These are phyloP conservation scores for Elmis aenea DNA, from an alignment of 2,888 invertebrate genomes.

Conservation along the genomic window DNA sequence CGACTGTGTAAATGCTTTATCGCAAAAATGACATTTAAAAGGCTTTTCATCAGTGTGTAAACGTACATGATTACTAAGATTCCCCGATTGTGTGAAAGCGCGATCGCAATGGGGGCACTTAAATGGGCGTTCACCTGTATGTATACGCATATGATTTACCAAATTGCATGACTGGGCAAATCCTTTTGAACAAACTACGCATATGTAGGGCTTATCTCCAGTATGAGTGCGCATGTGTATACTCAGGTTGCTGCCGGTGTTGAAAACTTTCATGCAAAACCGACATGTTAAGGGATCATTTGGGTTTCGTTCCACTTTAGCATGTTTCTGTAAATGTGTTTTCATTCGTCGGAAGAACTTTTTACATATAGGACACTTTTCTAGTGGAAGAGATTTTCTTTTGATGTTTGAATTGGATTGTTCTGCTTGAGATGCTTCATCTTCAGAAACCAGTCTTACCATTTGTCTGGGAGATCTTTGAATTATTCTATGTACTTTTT, in stretches of 20 bases:
- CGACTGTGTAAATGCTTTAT: constrained; percentile 44
- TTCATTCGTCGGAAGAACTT: constrained; percentile 45
- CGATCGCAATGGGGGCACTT: constrained; percentile 45
- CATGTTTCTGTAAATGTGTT: constrained; percentile 47
- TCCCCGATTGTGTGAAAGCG: constrained; percentile 46
- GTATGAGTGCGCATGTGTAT: constrained; percentile 45
- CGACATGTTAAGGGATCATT: constrained; percentile 34
- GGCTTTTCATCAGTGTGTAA: constrained; percentile 45
- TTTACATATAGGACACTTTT: constrained; percentile 45
- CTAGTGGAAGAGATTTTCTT: constrained; percentile 41
- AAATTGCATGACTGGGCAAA: constrained; percentile 45
- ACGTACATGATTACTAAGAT: constrained; percentile 43
- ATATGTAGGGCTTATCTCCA: constrained; percentile 40
- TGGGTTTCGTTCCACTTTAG: constrained; percentile 30
- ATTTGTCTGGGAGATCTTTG: constrained; percentile 29
- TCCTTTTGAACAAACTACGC: constrained; percentile 42
- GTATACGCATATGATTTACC: constrained; percentile 43
- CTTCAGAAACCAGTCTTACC: constrained; percentile 36
- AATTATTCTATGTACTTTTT: constrained; percentile 11
- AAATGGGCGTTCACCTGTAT: constrained; percentile 44
- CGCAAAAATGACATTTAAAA: constrained; percentile 45
- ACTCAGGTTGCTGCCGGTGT: constrained; percentile 40
- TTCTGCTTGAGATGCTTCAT: constrained; percentile 31
- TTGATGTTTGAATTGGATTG: constrained; percentile 34
- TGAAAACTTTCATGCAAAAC: constrained; percentile 38